Evolutionary conservation across 2,888 invertebrate genomes (phyloP), one percentile per base, ranked within the genome.

Genomic region (Sabatieria punctata): DNA sequence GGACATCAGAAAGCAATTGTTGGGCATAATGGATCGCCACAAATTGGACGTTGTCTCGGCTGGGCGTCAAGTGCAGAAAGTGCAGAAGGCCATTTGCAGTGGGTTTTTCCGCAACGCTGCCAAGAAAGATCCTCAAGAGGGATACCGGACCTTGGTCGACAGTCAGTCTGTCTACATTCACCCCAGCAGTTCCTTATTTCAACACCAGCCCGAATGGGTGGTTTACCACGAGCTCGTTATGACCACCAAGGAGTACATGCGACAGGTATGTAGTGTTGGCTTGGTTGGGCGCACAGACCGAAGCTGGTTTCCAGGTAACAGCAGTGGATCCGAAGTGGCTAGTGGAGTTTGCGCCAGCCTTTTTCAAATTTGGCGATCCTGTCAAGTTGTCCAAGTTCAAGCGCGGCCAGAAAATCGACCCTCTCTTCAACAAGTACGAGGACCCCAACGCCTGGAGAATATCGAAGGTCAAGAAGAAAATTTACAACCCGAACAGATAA

Each of bases 371-470:
- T 72, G 88, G 88, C 4, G 97, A 99, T 70, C 91, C 93, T 2
- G 95, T 95, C 0, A 95, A 91, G 67, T 75, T 97, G 30, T 91
- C 91, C 67, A 91, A 91, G 65, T 91, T 93, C 71, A 97, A 99
- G 77, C 91, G 93, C 71, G 91, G 93, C 72, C 93, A 97, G 74
- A 77, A 91, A 52, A 75, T 99, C 52, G 95, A 99, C 63, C 97
- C 97, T 0, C 72, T 97, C 2, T 89, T 88, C 69, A 97, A 97
- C 69, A 97, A 97, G 71, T 97, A 93, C 63, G 95, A 97, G 68
- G 95, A 97, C 66, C 86, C 93, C 0, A 97, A 99, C 66, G 85
- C 93, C 0, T 97, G 97, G 97, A 78, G 97, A 68, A 95, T 97
- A 72, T 95, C 95, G 0, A 58, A 71, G 37, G 61, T 65, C 58